These are phyloP conservation scores for Phasianus colchicus DNA, from an alignment of 2,113 vertebrate species.

Conservation along the genomic window DNA sequence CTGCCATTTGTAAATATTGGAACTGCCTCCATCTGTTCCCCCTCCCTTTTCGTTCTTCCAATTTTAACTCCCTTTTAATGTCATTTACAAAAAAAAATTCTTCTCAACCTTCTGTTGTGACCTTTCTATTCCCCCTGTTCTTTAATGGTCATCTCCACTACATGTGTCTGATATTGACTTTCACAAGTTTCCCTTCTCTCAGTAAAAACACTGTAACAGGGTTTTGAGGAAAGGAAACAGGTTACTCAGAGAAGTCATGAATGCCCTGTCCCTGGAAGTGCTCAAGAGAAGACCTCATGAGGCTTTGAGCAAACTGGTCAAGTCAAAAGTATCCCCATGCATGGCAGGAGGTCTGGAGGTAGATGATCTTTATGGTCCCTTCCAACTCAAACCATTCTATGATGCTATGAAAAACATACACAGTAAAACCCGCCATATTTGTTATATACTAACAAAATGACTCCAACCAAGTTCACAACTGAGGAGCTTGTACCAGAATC, in stretches of 20 bases:
- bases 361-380: not conserved
- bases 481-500: not conserved
- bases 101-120: not conserved
- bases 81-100: not conserved
- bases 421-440: not conserved
- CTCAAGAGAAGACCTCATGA: not conserved
- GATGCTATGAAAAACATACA: not conserved
- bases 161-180: not conserved
- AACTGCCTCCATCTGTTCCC: not conserved
- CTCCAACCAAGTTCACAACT: not conserved
- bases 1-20: conserved; percentile 1
- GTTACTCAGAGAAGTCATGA: not conserved
- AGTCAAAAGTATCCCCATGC: not conserved
- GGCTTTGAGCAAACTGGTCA: not conserved
- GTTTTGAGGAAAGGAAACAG: not conserved
- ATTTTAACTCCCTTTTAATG: not conserved
- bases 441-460: not conserved
- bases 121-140: not conserved
- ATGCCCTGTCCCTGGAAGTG: not conserved
- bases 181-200: not conserved
- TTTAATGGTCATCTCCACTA: not conserved
- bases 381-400: not conserved
- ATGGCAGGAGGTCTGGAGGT: not conserved
- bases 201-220: not conserved
- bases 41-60: not conserved